phyloP scores from a whole-genome alignment of 1,140 invertebrate species.

The Camponotus pennsylvanicus region DNA sequence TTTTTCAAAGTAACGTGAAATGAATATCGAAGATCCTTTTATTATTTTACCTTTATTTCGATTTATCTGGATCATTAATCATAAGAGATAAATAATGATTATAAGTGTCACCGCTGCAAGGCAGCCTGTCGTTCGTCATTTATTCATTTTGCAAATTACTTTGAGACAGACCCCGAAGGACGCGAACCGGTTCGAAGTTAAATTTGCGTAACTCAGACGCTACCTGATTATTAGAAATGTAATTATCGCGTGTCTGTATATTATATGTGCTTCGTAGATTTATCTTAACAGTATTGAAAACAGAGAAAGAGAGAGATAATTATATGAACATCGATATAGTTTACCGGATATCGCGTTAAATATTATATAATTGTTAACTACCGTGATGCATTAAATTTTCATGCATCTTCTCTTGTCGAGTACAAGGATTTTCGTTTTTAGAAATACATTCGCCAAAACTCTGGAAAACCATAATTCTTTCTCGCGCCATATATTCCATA shows the following conservation, averaged over 20 bases:
- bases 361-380: slow-evolving; percentile 29
- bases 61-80: slow-evolving; percentile 24
- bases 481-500: slow-evolving; percentile 12
- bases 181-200: slow-evolving; percentile 36
- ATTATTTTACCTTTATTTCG: neutral
- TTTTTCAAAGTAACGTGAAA: neutral
- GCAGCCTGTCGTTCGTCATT: neutral
- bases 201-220: slow-evolving; percentile 32
- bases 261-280: neutral
- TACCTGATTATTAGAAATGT: slow-evolving; percentile 39
- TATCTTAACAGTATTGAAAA: neutral
- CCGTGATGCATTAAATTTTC: neutral
- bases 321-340: neutral
- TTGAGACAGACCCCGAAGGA: slow-evolving; percentile 11
- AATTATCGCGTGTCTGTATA: slow-evolving; percentile 6
- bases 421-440: neutral
- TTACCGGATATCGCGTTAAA: slow-evolving; percentile 22
- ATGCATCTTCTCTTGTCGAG: neutral
- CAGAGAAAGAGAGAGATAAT: neutral
- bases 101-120: neutral
- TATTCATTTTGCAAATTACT: slow-evolving; percentile 20
- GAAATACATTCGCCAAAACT: neutral
- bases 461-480: slow-evolving; percentile 3
- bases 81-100: slow-evolving; percentile 4
- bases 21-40: neutral